Evolutionary conservation across 2,113 vertebrate genomes (phyloP), one percentile per base, ranked within the genome.

Genomic region (Melanerpes formicivorus): DNA sequence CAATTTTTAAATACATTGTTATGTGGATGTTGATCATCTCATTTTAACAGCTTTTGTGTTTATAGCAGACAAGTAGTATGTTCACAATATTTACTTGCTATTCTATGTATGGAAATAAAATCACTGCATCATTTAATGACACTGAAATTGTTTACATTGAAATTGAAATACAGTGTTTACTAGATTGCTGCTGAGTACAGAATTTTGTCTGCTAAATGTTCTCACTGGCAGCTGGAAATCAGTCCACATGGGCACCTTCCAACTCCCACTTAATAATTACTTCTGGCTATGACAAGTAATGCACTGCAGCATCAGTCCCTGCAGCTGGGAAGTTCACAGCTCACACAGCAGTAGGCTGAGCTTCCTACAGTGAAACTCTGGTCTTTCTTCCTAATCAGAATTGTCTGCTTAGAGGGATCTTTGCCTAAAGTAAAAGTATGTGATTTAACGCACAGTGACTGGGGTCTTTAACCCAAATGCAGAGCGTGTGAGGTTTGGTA

Each of bases 1-100:
- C 74, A 87, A 80, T 92, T 94, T 94, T 96, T 89, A 96, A 93
- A 50, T 62, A 50, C 30, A 16, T 80, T 64, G 78, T 95, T 91
- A 42, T 30, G 52, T 65, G 52, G 32, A 64, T 48, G 48, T 73
- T 76, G 76, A 80, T 89, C 71, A 69, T 80, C 81, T 84, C 54
- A 30, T 80, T 92, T 83, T 78, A 93, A 80, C 40, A 87, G 91
- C 26, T 71, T 87, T 93, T 84, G 79, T 90, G 89, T 94, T 85
- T 79, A 2, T 54, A 71, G 58, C 81, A 85, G 78, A 32, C 46
- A 65, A 86, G 34, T 19, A 37, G 80, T 19, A 73, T 0, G 3
- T 42, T 84, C 32, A 14, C 70, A 90, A 12, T 18, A 44, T 81
- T 66, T 87, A 50, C 66, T 81, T 32, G 54, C 79, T 52, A 3